A percentile compares a stretch with the other conserved stretches of the same genome.
phyloP scores from a whole-genome alignment of 2,113 vertebrate genomes.

The Hydrochoerus hydrochaeris region DNA sequence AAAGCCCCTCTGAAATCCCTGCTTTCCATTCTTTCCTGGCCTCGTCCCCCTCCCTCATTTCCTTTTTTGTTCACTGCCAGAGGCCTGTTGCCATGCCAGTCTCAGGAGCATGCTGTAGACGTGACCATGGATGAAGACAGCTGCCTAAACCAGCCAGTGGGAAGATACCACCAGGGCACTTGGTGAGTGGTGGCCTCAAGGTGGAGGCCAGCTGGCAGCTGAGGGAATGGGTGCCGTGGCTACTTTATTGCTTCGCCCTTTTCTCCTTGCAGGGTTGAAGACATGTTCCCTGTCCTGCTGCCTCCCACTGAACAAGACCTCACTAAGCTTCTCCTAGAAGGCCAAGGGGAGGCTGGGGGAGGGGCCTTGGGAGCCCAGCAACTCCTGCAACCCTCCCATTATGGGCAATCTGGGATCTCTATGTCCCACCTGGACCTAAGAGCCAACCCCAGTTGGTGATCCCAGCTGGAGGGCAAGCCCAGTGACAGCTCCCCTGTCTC shows the following conservation, averaged over 20 bases:
- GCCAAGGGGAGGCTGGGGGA: constrained; percentile 40
- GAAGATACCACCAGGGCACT: constrained; percentile 57
- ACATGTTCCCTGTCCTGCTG: constrained; percentile 67
- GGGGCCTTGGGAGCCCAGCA: constrained; percentile 38
- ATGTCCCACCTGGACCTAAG: constrained; percentile 79
- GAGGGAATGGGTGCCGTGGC: no score
- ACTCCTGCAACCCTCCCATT: constrained; percentile 59
- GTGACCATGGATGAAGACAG: constrained; percentile 74
- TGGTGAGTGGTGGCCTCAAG: constrained; percentile 67
- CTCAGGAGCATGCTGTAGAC: constrained; percentile 74
- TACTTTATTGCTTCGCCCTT: background rate
- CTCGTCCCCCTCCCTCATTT: background rate
- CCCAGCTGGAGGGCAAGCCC: background rate
- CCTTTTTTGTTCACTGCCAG: constrained; percentile 33
- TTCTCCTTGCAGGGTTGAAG: constrained; percentile 63
- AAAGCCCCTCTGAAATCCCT: background rate
- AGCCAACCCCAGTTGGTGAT: constrained; percentile 79
- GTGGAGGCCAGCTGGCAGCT: background rate
- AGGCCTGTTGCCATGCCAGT: constrained; percentile 61
- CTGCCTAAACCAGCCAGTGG: constrained; percentile 50
- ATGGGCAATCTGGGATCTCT: constrained; percentile 77
- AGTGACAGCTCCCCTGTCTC: constrained; percentile 40
- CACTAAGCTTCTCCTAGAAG: constrained; percentile 69
- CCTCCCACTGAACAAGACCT: constrained; percentile 76
- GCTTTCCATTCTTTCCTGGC: background rate